Evolutionary conservation across 1,140 invertebrate species (phyloP).

Genomic region (Vanessa tameamea): DNA sequence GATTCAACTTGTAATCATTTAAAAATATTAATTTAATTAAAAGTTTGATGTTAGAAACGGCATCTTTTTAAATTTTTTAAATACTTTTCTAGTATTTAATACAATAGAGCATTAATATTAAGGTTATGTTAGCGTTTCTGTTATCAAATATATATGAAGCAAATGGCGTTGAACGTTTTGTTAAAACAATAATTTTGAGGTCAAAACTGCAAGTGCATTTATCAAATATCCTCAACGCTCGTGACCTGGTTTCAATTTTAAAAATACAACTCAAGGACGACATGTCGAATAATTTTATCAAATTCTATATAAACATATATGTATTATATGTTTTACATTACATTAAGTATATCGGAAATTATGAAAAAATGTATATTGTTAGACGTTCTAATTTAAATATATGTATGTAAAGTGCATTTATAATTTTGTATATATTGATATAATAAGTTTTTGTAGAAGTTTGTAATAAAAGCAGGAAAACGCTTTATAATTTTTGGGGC

Average conservation of each 20-base stretch:
- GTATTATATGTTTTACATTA: not conserved
- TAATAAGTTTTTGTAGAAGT: not conserved
- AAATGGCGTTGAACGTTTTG: not conserved
- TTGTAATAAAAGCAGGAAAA: not conserved
- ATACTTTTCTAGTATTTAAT: too few relatives aligned
- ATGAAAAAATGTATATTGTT: not conserved
- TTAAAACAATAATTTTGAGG: conserved; percentile 6
- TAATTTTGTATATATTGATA: not conserved
- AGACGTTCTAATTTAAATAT: not conserved
- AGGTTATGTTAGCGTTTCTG: too few relatives aligned
- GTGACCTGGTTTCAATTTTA: conserved; percentile 44
- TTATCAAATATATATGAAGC: not conserved
- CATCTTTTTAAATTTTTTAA: too few relatives aligned
- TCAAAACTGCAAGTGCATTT: conserved; percentile 32
- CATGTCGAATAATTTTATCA: conserved; percentile 30
- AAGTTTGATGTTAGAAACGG: too few relatives aligned
- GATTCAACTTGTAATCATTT: too few relatives aligned
- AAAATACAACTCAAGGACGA: conserved; percentile 46
- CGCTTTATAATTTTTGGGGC: conserved; percentile 17
- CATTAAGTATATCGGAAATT: not conserved
- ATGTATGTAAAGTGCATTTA: not conserved
- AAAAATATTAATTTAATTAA: too few relatives aligned
- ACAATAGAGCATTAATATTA: too few relatives aligned
- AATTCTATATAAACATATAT: conserved; percentile 1
- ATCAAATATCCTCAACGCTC: conserved; percentile 49